These are phyloP conservation scores for Pituophis catenifer DNA, from an alignment of 2,113 vertebrate species.

Conservation along the genomic window DNA sequence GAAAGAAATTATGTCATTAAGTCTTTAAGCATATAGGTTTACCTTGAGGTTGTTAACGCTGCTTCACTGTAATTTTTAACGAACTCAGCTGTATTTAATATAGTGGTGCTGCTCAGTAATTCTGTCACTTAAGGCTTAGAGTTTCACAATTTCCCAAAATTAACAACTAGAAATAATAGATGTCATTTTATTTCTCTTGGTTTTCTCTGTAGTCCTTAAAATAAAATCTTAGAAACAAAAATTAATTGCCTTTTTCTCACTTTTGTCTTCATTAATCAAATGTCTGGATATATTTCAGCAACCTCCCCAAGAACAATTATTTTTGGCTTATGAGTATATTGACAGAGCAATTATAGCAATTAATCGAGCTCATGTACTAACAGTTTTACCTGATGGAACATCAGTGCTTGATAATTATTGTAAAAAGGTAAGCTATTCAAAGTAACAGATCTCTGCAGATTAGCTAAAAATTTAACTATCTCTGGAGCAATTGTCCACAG, in stretches of 20 bases:
- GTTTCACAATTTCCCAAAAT: neutral
- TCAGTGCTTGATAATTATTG: slow-evolving; percentile 74
- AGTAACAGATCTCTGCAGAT: neutral
- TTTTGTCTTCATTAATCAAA: neutral
- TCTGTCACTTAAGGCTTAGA: neutral
- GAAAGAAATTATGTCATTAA: neutral
- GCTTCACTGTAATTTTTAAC: neutral
- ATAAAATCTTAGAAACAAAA: neutral
- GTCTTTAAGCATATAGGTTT: neutral
- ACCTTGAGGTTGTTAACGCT: neutral
- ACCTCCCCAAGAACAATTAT: slow-evolving; percentile 70
- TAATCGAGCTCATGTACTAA: slow-evolving; percentile 52
- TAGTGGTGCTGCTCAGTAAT: neutral
- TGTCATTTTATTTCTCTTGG: neutral
- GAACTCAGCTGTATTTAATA: neutral
- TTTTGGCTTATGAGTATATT: slow-evolving; percentile 73
- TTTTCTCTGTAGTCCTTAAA: neutral
- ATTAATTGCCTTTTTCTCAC: slow-evolving; percentile 3
- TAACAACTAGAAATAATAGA: neutral
- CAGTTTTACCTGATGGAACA: slow-evolving; percentile 59
- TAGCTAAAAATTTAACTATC: neutral
- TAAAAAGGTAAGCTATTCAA: slow-evolving; percentile 73
- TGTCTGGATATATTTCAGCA: slow-evolving; percentile 69
- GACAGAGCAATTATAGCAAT: slow-evolving; percentile 73
- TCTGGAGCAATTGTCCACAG: neutral